Evolutionary conservation across 1,140 invertebrate genomes (phyloP), one percentile per base, ranked within the genome.

Genomic region (Trachymyrmex cornetzi): DNA sequence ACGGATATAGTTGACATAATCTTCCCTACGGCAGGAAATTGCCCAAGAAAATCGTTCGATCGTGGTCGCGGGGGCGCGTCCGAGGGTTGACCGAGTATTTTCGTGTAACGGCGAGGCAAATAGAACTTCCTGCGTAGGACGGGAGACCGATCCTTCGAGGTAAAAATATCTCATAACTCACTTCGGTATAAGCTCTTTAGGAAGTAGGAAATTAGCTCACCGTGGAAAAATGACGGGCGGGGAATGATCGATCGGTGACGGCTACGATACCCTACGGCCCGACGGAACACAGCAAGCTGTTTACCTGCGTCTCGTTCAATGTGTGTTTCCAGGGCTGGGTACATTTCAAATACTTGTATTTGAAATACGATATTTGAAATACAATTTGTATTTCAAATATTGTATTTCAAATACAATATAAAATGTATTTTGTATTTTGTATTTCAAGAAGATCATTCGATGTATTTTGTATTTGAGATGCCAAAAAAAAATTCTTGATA

Each of bases 121-220:
- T 89, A 92, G 89, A 94, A 92, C 89, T 93, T 93, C 87, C 90
- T 90, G 88, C 89, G 77, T 77, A 87, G 91, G 89, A 91, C 84
- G 92, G 85, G 91, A 95, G 64, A 67, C 94, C 93, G 93, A 94
- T 94, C 90, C 89, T 89, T 91, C 80, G 87, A 85, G 82, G 87
- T 94, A 92, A 93, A 94, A 94, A 93, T 94, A 94, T 93, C 93
- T 92, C 92, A 92, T 94, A 94, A 95, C 92, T 95, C 93, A 93
- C 90, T 94, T 93, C 88, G 90, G 91, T 94, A 44, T 44, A 86
- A 95, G 92, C 93, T 95, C 93, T 95, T 95, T 94, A 94, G 94
- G 94, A 95, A 95, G 92, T 92, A 93, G 94, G 93, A 95, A 95
- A 94, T 95, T 94, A 94, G 93, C 92, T 93, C 86, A 69, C 38